phyloP scores from a whole-genome alignment of 2,888 invertebrate species.

The Camptogramma bilineatum region DNA sequence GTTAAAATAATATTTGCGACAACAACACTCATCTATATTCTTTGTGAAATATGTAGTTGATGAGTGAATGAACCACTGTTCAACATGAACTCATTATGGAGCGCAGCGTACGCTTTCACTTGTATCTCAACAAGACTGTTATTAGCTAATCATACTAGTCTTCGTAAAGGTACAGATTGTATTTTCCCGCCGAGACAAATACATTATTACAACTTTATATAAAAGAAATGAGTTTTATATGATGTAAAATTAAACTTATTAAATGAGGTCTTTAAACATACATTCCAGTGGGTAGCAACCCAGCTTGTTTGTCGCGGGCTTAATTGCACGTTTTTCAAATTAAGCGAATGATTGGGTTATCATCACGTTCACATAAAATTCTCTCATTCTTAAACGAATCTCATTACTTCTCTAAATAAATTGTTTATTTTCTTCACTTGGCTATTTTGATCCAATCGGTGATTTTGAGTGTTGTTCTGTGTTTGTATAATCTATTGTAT shows the following conservation, averaged over 20 bases:
- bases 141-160: neutral
- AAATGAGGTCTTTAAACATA: constrained; percentile 32
- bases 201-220: neutral
- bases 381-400: constrained; percentile 34
- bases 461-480: constrained; percentile 1
- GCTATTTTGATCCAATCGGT: neutral
- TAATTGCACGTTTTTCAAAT: neutral
- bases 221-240: neutral
- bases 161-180: neutral
- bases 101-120: neutral
- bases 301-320: constrained; percentile 27
- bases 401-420: constrained; percentile 35
- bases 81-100: neutral
- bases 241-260: constrained; percentile 5
- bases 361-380: neutral
- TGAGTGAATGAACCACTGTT: neutral
- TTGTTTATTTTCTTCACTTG: constrained; percentile 24
- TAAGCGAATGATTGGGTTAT: neutral
- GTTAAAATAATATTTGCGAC: neutral
- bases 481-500: neutral
- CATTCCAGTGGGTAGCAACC: constrained; percentile 40
- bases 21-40: neutral
- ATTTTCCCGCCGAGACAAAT: neutral
- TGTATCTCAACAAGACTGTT: neutral
- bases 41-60: neutral